Percentiles rank a stretch among this genome's conserved stretches.
Evolutionary conservation across 1,140 invertebrate genomes (phyloP).

Genomic region (Ceratitis capitata): DNA sequence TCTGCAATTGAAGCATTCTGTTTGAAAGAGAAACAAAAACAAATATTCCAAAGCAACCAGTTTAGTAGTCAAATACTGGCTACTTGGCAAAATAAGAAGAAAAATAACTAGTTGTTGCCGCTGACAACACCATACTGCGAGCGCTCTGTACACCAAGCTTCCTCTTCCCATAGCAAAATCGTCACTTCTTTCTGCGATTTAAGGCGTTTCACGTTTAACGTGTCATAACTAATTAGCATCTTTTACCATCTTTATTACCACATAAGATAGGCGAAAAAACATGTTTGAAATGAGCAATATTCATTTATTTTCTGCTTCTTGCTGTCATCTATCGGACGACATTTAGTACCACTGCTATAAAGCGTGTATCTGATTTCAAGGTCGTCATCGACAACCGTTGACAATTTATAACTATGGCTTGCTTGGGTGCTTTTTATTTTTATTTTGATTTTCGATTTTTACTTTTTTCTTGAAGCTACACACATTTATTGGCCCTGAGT

Average conservation of each 20-base stretch:
- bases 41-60: not conserved
- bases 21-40: too few species aligned
- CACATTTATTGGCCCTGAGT: not conserved
- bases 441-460: not conserved
- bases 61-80: not conserved
- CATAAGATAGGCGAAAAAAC: not conserved
- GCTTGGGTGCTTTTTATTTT: not conserved
- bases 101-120: not conserved
- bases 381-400: not conserved
- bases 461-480: too few species aligned
- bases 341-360: not conserved
- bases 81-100: not conserved
- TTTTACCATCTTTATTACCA: conserved; percentile 13
- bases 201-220: conserved; percentile 28
- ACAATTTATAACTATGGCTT: not conserved
- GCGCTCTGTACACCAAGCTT: not conserved
- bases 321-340: not conserved
- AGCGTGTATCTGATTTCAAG: not conserved
- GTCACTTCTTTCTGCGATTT: not conserved
- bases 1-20: not conserved
- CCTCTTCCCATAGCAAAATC: not conserved
- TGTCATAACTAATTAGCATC: conserved; percentile 21
- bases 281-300: not conserved
- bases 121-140: not conserved
- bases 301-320: not conserved